Conservation (phyloP, 2,113 vertebrate genomes). For the Bambusicola thoracicus region DNA sequence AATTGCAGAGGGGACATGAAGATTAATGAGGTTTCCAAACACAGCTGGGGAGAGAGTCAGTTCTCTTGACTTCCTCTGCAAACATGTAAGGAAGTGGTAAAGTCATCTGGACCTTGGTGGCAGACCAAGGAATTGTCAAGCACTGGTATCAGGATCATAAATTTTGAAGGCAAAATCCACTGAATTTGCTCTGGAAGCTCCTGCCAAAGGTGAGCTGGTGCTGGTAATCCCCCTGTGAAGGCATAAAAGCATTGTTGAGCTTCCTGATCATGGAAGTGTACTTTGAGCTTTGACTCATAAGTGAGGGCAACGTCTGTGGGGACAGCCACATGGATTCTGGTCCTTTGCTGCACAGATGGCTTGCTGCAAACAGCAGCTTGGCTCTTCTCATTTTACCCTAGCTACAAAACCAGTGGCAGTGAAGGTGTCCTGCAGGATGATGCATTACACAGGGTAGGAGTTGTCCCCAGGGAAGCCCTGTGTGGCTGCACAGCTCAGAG, state of each 20-base stretch:
- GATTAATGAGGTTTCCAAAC: background rate
- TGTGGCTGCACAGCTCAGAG: background rate
- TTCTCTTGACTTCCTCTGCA: background rate
- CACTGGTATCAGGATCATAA: background rate
- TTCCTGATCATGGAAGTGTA: background rate
- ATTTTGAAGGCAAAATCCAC: background rate
- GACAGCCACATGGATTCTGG: rapidly evolving
- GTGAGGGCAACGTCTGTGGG: rapidly evolving
- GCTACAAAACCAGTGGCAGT: background rate
- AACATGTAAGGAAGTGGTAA: background rate
- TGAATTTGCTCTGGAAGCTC: background rate
- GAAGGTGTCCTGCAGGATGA: background rate
- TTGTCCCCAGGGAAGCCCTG: background rate
- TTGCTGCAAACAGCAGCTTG: background rate
- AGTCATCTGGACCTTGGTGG: background rate
- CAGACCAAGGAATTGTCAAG: background rate
- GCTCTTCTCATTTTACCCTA: background rate
- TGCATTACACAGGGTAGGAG: background rate
- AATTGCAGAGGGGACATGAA: background rate
- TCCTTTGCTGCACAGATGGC: background rate
- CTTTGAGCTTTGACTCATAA: rapidly evolving
- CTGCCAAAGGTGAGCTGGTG: background rate
- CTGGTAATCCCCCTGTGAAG: background rate
- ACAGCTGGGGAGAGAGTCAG: background rate
- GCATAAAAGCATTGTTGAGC: background rate